These are phyloP conservation scores for Spea multiplicata DNA, from an alignment of 2,113 vertebrate genomes.

Conservation along the genomic window DNA sequence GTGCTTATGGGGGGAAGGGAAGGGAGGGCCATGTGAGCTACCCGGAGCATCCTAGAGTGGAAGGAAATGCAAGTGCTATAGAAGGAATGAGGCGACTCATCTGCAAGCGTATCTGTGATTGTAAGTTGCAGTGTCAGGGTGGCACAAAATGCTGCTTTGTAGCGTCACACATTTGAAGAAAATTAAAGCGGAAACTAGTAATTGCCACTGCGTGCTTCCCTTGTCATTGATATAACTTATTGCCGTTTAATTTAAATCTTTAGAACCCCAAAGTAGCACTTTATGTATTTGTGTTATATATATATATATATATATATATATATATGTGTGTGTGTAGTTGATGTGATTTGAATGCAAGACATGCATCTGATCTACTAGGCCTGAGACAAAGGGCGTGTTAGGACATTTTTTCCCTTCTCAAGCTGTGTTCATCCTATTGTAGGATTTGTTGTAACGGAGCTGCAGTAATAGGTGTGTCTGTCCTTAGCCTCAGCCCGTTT, in stretches of 20 bases:
- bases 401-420: slow-evolving; percentile 50
- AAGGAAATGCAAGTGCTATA: slow-evolving; percentile 66
- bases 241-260: no score
- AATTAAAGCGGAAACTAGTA: slow-evolving; percentile 54
- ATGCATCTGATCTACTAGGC: background rate
- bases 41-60: slow-evolving; percentile 64
- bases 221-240: no score
- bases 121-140: slow-evolving; percentile 85
- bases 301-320: no score
- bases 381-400: slow-evolving; percentile 45
- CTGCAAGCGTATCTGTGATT: slow-evolving; percentile 98
- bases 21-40: slow-evolving; percentile 71
- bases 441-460: background rate
- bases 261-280: no score
- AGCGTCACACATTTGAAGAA: slow-evolving; percentile 66
- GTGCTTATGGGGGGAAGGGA: background rate
- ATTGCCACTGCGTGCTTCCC: no score
- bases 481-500: background rate
- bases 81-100: slow-evolving; percentile 96
- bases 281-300: no score
- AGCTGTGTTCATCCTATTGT: slow-evolving; percentile 38
- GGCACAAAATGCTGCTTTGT: slow-evolving; percentile 66
- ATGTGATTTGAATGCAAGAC: no score
- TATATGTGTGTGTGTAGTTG: no score
- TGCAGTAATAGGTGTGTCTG: slow-evolving; percentile 1